Evolutionary conservation across 1,140 invertebrate species (phyloP).

Genomic region (Cydia pomonella): DNA sequence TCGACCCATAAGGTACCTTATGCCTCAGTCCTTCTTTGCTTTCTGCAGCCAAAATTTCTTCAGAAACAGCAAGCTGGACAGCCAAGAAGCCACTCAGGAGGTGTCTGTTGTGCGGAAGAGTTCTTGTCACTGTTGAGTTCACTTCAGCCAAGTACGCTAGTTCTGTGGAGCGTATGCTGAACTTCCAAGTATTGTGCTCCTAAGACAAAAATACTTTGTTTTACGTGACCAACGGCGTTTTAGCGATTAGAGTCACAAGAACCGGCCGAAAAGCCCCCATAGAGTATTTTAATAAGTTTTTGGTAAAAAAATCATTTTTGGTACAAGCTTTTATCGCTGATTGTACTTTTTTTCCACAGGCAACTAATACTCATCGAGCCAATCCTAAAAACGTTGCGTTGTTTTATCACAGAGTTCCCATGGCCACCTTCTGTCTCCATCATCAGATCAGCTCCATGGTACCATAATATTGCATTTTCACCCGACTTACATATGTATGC

Average conservation of each 20-base stretch:
- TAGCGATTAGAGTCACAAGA: not conserved
- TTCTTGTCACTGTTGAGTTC: slow-evolving; percentile 29
- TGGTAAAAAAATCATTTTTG: no score
- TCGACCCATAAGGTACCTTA: not conserved
- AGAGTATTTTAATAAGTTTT: no score
- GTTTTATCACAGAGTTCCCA: no score
- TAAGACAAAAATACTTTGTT: slow-evolving; percentile 31
- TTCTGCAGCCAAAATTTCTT: slow-evolving; percentile 53
- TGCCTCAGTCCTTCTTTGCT: not conserved
- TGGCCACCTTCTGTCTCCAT: no score
- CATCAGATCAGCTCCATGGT: no score
- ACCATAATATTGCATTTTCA: no score
- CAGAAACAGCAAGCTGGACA: slow-evolving; percentile 60
- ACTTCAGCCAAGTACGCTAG: slow-evolving; percentile 43
- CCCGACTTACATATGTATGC: no score
- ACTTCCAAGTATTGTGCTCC: slow-evolving; percentile 55
- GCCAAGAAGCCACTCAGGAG: slow-evolving; percentile 58
- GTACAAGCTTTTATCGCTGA: no score
- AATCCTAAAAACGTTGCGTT: no score
- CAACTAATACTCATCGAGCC: no score
- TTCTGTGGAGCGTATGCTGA: slow-evolving; percentile 62
- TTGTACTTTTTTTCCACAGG: no score
- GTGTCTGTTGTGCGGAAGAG: slow-evolving; percentile 47
- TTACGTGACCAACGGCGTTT: not conserved
- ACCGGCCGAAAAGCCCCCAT: no score